Evolutionary conservation across 2,797 vertebrate genomes (phyloP).

Genomic region (Capromys pilorides): DNA sequence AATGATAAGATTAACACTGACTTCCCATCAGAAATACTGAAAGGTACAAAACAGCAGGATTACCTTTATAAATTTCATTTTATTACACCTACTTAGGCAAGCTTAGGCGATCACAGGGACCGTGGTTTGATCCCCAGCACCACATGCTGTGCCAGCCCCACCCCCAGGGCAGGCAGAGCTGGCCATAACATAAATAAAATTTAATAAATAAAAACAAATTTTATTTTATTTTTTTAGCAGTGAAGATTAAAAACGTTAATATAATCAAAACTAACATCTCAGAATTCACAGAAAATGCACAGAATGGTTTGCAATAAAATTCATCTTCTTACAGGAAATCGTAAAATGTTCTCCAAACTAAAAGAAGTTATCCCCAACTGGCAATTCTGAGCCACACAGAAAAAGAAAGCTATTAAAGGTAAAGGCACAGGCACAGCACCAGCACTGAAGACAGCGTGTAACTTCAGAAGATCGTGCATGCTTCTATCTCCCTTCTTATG

Average conservation of each 20-base stretch:
- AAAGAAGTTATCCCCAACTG: neutral
- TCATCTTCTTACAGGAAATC: neutral
- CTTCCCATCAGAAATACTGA: neutral
- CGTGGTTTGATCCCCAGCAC: too few relatives aligned
- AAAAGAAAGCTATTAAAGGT: neutral
- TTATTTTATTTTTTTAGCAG: neutral
- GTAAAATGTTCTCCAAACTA: neutral
- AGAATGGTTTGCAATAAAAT: neutral
- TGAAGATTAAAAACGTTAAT: neutral
- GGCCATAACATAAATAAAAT: too few relatives aligned
- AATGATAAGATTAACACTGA: neutral
- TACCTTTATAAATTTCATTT: too few relatives aligned
- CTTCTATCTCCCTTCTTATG: neutral
- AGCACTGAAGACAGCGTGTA: neutral
- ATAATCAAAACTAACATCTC: neutral
- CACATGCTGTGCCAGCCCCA: too few relatives aligned
- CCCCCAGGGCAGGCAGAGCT: too few relatives aligned
- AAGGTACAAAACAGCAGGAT: neutral
- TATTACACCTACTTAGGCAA: too few relatives aligned
- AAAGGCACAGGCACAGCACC: too few relatives aligned
- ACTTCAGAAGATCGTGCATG: neutral
- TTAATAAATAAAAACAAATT: too few relatives aligned
- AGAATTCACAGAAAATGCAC: neutral
- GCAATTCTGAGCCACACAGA: neutral
- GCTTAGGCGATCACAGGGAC: too few relatives aligned